Base-by-base conservation (phyloP, 2,888 invertebrate species). In the Philaethria dido region DNA sequence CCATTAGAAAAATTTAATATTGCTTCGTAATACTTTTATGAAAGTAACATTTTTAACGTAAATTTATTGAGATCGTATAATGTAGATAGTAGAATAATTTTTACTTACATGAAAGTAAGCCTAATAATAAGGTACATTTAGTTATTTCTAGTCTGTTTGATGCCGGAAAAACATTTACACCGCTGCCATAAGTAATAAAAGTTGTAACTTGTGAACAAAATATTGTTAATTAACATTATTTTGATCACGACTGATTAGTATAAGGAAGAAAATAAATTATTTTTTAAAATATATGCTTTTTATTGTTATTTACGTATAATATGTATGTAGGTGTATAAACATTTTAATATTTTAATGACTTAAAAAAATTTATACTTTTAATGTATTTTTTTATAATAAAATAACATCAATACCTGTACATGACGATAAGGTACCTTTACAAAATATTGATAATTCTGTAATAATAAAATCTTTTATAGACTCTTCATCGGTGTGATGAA, bases 1-100 rank as follows among this genome's bases (percentile, higher is more conserved):
- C 94, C 94, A 39, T 76, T 93, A 8, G 94, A 94, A 79, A 90
- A 80, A 72, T 80, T 80, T 69, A 94, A 94, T 75, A 81, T 94
- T 50, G 93, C 93, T 8, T 80, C 80, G 63, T 85, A 85, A 75
- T 61, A 5, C 16, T 20, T 42, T 11, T 48, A 13, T 18, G 0
- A 18, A 18, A 33, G 9, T 18, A 4, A n/a, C 22, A 16, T n/a
- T n/a, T 39, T 11, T n/a, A 57, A n/a, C 5, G 16, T 42, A 20
- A 11, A 39, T 16, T 42, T 42, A 22, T 5, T n/a, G 22, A 25
- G 20, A 16, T 11, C 5, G 9, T 44, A 48, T 13, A 45, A 48
- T 65, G 59, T 71, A 65, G 50, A 66, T 69, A 66, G 13, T 66
- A 63, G 22, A 18, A n/a, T 50, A 59, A 39, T 33, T n/a, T 20